A percentile compares a stretch with the other conserved stretches of the same genome.
Evolutionary conservation across 2,797 vertebrate species (phyloP).

Genomic region (Sarcophilus harrisii): DNA sequence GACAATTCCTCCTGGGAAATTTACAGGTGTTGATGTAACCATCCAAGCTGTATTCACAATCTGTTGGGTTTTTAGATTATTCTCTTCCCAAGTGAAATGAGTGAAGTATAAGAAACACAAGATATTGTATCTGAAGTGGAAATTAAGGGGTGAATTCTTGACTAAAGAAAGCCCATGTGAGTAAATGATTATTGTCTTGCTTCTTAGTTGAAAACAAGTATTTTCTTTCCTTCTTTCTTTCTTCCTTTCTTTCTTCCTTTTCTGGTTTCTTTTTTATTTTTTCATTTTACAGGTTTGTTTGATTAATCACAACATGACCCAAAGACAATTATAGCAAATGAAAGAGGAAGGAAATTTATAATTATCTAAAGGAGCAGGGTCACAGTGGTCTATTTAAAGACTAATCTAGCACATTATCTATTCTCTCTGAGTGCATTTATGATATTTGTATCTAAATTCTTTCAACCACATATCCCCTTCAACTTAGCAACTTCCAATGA

Average conservation of each 20-base stretch:
- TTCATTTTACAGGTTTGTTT: background rate
- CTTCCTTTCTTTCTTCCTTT: background rate
- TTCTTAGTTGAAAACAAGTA: background rate
- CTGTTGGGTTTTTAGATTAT: background rate
- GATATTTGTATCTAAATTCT: background rate
- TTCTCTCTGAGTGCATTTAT: background rate
- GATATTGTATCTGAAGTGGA: background rate
- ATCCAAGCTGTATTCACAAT: background rate
- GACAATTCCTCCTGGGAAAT: background rate
- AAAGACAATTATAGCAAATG: background rate
- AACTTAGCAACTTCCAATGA: background rate
- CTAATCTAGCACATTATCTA: background rate
- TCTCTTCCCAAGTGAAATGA: background rate
- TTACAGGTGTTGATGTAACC: background rate
- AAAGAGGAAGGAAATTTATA: background rate
- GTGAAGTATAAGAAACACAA: background rate
- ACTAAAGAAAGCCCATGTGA: background rate
- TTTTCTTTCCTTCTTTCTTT: background rate
- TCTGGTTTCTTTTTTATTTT: background rate
- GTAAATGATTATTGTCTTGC: background rate
- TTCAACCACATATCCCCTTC: background rate
- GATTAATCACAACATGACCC: background rate
- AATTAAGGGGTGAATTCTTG: too few relatives aligned
- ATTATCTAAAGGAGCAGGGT: background rate
- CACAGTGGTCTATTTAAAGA: background rate